Evolutionary conservation across 2,888 invertebrate genomes (phyloP).

Genomic region (Drosophila koepferae): DNA sequence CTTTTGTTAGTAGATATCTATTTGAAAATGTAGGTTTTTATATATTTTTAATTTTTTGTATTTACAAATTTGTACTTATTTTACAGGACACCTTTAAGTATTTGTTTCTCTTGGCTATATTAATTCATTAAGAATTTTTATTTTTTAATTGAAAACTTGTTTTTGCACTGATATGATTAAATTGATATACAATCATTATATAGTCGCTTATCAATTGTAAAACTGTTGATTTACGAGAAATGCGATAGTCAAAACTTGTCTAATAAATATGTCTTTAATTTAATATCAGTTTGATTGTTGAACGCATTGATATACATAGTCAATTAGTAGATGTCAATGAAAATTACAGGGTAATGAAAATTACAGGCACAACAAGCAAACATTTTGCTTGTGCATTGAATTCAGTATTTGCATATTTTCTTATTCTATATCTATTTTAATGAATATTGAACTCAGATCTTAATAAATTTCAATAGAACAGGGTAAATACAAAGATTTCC

Average conservation of each 20-base stretch:
- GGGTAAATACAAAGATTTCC: too few species aligned
- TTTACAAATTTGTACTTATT: not conserved
- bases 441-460: too few species aligned
- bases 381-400: not conserved
- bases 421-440: not conserved
- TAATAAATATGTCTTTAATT: not conserved
- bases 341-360: not conserved
- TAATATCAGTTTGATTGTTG: not conserved
- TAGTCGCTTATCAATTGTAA: not conserved
- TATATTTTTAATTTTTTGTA: not conserved
- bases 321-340: too few species aligned
- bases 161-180: not conserved
- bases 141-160: not conserved
- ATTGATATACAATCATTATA: not conserved
- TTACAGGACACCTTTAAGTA: too few species aligned
- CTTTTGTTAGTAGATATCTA: not conserved
- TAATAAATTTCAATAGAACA: too few species aligned
- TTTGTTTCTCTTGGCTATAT: not conserved
- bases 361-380: not conserved
- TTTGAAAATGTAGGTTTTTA: too few species aligned
- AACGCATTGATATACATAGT: not conserved
- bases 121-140: not conserved
- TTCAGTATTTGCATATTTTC: not conserved
- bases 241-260: conserved; percentile 3
- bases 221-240: conserved; percentile 14